Base-by-base conservation (phyloP, 2,113 vertebrate species). In the Dipodomys spectabilis region DNA sequence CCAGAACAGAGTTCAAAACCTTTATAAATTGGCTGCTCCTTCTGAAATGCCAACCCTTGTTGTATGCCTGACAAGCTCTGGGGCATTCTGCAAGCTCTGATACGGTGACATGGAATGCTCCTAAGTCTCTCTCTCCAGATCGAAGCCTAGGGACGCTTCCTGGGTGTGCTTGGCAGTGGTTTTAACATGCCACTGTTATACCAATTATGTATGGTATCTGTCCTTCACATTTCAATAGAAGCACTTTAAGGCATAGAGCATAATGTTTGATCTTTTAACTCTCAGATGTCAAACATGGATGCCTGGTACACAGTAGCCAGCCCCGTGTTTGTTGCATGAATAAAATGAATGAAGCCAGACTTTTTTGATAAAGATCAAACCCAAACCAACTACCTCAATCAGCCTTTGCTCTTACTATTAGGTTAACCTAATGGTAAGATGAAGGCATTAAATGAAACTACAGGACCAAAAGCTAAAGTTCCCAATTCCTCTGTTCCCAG, bases 131-230 rank as follows among this genome's bases (percentile, higher is more conserved):
- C 25, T 82, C 53, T 86, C 44, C 60, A 60, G 53, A 60, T 39
- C 60, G 9, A 68, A 78, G 64, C 28, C 27, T 6, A 9, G 64
- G 28, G 73, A 10, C 20, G 69, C 67, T 64, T 91, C 32, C 35
- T 19, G 7, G 44, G 32, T 9, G 16, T 15, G 35, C 39, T 13
- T n/a, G 22, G 2, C 28, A 5, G 6, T 18, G n/a, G 45, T 30
- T 80, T 74, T n/a, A 30, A 49, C 5, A 1, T 6, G 20, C 53
- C 20, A 80, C 20, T 69, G 32, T 18, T 6, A 9, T 45, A 80
- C 53, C 12, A 7, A n/a, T 27, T 25, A 5, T 6, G 6, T 1
- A 0, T 5, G 8, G 28, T 13, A 30, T 60, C 25, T 73, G 72
- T 23, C 73, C 20, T 62, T 15, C 16, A 16, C 6, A 22, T 69